Conservation (phyloP, 1,140 invertebrate genomes). For the Lamellibrachia luymesi region DNA sequence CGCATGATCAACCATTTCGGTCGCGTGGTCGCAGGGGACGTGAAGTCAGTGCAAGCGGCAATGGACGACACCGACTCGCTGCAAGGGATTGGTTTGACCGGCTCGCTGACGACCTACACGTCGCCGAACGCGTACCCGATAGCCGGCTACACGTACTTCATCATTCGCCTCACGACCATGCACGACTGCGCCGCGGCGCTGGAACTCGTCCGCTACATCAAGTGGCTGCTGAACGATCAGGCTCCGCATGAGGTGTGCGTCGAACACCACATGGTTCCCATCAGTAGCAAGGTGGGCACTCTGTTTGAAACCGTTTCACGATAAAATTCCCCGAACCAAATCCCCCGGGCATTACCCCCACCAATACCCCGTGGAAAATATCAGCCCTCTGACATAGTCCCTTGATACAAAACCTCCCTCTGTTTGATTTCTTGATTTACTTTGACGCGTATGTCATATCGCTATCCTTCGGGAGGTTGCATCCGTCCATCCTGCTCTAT, state of each 20-base stretch:
- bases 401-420: too few relatives aligned
- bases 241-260: background rate
- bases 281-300: background rate
- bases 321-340: too few relatives aligned
- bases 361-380: too few relatives aligned
- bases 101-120: slow-evolving; percentile 17
- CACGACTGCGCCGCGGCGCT: slow-evolving; percentile 34
- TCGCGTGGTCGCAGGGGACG: background rate
- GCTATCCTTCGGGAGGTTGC: too few relatives aligned
- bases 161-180: slow-evolving; percentile 34
- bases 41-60: slow-evolving; percentile 6
- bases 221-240: slow-evolving; percentile 35
- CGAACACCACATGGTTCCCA: background rate
- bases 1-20: background rate
- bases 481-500: too few relatives aligned
- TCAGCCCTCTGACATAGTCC: too few relatives aligned
- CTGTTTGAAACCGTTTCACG: background rate
- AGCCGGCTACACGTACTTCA: slow-evolving; percentile 41
- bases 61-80: background rate
- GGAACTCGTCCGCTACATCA: slow-evolving; percentile 42
- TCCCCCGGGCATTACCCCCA: too few relatives aligned
- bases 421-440: too few relatives aligned
- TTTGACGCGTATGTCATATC: too few relatives aligned
- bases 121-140: slow-evolving; percentile 38
- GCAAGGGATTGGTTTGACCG: background rate